Evolutionary conservation across 2,113 vertebrate species (phyloP).

Genomic region (Rana temporaria): DNA sequence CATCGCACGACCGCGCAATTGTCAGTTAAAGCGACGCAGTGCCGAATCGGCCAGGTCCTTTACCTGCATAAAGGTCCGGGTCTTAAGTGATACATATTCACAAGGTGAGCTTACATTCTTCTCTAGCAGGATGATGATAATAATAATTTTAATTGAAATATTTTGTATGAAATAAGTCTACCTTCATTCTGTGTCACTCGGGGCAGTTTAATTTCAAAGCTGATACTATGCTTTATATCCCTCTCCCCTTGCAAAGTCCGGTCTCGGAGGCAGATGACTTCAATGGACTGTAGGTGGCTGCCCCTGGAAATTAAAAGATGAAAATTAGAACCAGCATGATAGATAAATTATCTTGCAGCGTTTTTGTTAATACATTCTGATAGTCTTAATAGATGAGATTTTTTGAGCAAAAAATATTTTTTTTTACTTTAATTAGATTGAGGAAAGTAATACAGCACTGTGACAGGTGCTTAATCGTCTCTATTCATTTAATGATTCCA

Average conservation of each 20-base stretch:
- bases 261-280: constrained; percentile 93
- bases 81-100: not conserved
- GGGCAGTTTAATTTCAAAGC: constrained; percentile 89
- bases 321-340: constrained; percentile 1
- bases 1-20: no score
- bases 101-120: constrained; percentile 9
- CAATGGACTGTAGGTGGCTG: constrained; percentile 75
- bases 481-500: constrained; percentile 19
- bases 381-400: constrained; percentile 14
- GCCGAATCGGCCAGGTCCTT: no score
- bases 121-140: not conserved
- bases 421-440: constrained; percentile 18
- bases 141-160: constrained; percentile 15
- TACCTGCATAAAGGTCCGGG: no score
- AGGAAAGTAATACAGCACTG: not conserved
- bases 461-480: constrained; percentile 46
- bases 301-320: constrained; percentile 74
- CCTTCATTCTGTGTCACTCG: constrained; percentile 77
- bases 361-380: constrained; percentile 20
- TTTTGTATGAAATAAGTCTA: constrained; percentile 64
- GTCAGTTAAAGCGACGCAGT: no score
- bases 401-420: not conserved
- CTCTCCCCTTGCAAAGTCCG: constrained; percentile 89
- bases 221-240: constrained; percentile 85
- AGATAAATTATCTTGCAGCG: constrained; percentile 47